Base-by-base conservation (phyloP, 2,797 vertebrate species). In the Heteromormyrus szaboi region DNA sequence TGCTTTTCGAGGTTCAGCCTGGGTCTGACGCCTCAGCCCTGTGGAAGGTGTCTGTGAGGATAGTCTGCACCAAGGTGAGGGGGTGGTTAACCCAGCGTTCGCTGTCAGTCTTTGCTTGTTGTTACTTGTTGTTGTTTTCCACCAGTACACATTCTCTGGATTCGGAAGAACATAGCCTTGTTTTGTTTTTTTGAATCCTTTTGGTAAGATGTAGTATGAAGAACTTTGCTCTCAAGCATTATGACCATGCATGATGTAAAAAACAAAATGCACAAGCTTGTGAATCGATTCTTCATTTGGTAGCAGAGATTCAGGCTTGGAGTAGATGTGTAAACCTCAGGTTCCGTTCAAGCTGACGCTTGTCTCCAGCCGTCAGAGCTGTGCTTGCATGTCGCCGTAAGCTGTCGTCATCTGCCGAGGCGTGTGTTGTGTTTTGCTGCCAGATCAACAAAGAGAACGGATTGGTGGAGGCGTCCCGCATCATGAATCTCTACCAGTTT, bases 401-500 rank as follows among this genome's bases (percentile, higher is more conserved):
- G 65, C 29, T 14, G 29, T 14, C 11, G 4, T 22, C 79, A 83
- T 48, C n/a, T 2, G 9, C 41, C 3, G 2, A 0, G n/a, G n/a
- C 17, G 2, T 1, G 17, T 46, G 17, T 83, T 7, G 8, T 51
- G 46, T 50, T 51, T 22, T 44, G 44, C 92, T 90, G 90, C 0
- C 88, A 99, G 98, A 99, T 99, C 93, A 99, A 99, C 94, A 99
- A 99, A 93, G 96, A 96, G 91, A 96, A 92, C 17, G 99, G 97
- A 48, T 94, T 95, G 89, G 94, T 99, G 91, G 99, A 99, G 93
- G 97, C 97, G 4, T 97, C 98, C 0, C 95, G 98, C 87, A 98
- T 99, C 93, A 97, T 99, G 98, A 99, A 99, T 94, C 95, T 99
- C 62, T 99, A 99, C 94, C 99, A 99, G 95, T 99, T 99, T 93